Evolutionary conservation across 2,113 vertebrate genomes (phyloP).

Genomic region (Microcebus jonahi): DNA sequence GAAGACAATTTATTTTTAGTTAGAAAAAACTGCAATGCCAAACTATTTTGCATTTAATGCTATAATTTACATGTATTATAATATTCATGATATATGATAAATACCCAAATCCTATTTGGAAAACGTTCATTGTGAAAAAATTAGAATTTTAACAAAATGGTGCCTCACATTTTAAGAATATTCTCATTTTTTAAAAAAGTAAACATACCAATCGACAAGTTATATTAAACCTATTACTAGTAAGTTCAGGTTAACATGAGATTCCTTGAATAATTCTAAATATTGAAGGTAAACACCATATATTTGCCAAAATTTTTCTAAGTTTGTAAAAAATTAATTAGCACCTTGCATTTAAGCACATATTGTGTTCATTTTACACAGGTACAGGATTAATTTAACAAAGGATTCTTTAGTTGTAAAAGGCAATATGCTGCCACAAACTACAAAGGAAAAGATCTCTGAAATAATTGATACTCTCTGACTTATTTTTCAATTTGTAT

Average conservation of each 20-base stretch:
- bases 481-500: constrained; percentile 4
- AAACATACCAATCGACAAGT: constrained; percentile 53
- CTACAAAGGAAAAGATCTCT: not conserved
- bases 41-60: constrained; percentile 73
- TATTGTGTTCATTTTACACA: constrained; percentile 11
- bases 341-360: not conserved
- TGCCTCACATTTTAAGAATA: constrained; percentile 49
- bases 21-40: constrained; percentile 53
- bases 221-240: constrained; percentile 44
- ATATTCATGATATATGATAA: constrained; percentile 69
- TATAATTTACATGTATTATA: constrained; percentile 72
- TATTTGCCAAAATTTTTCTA: constrained; percentile 33
- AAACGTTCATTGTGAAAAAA: constrained; percentile 55
- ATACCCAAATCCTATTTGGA: constrained; percentile 56
- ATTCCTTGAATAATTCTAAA: constrained; percentile 64
- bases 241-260: constrained; percentile 57
- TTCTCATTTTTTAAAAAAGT: constrained; percentile 48
- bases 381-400: constrained; percentile 26
- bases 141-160: constrained; percentile 71
- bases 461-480: constrained; percentile 28
- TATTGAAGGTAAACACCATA: constrained; percentile 39
- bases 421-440: not conserved
- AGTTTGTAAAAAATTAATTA: constrained; percentile 23
- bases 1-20: constrained; percentile 72
- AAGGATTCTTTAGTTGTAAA: not conserved